Evolutionary conservation across 2,888 invertebrate genomes (phyloP), one percentile per base, ranked within the genome.

Genomic region (Megaustenia siamemsis): DNA sequence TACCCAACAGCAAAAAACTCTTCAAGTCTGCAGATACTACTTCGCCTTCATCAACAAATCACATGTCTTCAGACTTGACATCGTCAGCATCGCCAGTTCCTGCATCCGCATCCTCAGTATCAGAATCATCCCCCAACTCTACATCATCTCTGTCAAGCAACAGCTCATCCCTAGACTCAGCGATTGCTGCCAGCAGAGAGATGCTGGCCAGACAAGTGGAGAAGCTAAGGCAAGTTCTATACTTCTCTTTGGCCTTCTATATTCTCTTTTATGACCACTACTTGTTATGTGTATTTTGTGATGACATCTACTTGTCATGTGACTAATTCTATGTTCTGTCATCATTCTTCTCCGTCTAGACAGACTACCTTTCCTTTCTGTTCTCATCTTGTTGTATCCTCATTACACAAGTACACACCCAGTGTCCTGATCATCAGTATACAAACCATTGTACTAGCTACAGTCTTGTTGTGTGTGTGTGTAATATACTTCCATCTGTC

Each of bases 151-250:
- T 75, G 12, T 60, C 85, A 38, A 85, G 85, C 38, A 76, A 63
- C 56, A 81, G 76, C 49, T 85, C 85, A 2, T 73, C 81, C 5
- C 32, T 75, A 24, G 85, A 85, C 69, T 81, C 85, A 5, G 68
- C 73, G 56, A 85, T 85, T n/a, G 85, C 81, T 40, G 85, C 85
- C 40, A 85, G 81, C 56, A 81, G 85, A 43, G 85, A 85, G 32
- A 73, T 49, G 35, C n/a, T 85, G 38, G 85, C 85, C 21, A 60
- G 80, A 66, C 85, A 85, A 56, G 85, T 85, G 49, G 85, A 85
- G 40, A 81, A 85, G 56, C 81, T 85, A 43, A 85, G 85, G 85
- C 76, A 38, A 73, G 73, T 71, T 32, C 6, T 40, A 1, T 38
- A 12, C n/a, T 71, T 5, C 2, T 21, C 21, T 21, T 71, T 32